Base-by-base conservation (phyloP, 1,140 invertebrate genomes). In the Drosophila cardini region DNA sequence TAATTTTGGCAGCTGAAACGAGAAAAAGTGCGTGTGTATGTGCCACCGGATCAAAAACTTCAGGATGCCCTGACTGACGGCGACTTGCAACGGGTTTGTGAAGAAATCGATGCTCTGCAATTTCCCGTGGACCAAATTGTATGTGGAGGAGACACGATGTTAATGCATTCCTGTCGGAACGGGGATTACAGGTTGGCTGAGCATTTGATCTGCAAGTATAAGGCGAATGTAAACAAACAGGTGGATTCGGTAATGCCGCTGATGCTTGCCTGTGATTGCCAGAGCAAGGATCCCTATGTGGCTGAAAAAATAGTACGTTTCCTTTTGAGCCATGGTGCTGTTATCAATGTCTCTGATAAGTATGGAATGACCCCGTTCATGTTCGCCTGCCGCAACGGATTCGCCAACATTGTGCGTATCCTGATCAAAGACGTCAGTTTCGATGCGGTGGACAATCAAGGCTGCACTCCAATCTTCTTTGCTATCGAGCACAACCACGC, bases 391-490 rank as follows among this genome's bases (percentile, higher is more conserved):
- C 82, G 78, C 45, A 90, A 90, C 42, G 93, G 93, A 10, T 92
- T 91, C 73, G 76, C 87, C 11, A 71, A 70, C 18, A 77, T 92
- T 4, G 90, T 93, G 9, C 75, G 91, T 15, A 80, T 91, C 13
- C 46, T 94, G 7, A 73, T 93, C 1, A 77, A 91, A 2, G 58
- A 90, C 13, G 92, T 93, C 30, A 91, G 87, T 65, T 80, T 90
- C 16, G 84, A 93, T 63, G 90, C 89, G 7, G 71, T 89, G 16
- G 93, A 94, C 72, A 93, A 93, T 78, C 91, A 93, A 38, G 92
- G 92, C 0, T 93, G 93, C 85, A 93, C 91, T 55, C 90, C 92
- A 6, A 80, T 94, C 43, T 93, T 93, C 62, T 92, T 93, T 91
- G 93, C 93, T n/a, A 92, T 94, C 3, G 90, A 92, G 50, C 76